These are phyloP conservation scores for Lytechinus variegatus DNA, from an alignment of 35 echinoderm and acorn worm genomes.

Conservation along the genomic window DNA sequence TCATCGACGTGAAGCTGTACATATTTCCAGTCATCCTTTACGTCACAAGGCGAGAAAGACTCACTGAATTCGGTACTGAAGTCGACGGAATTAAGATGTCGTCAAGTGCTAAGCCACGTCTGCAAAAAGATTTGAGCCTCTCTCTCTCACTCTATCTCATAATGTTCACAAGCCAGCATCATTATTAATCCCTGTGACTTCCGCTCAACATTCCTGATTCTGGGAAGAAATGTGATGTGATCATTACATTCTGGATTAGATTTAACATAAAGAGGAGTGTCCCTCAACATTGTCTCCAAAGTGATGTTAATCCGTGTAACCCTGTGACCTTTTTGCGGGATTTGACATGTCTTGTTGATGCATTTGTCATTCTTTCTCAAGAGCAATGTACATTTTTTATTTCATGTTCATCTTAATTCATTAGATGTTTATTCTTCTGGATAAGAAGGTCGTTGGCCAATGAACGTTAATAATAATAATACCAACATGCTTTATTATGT, in stretches of 20 bases:
- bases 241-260: not conserved
- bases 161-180: not conserved
- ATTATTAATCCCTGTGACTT: not conserved
- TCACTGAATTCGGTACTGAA: not conserved
- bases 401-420: too few relatives aligned
- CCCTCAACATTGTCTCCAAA: not conserved
- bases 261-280: not conserved
- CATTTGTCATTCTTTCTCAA: not conserved
- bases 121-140: not conserved
- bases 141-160: not conserved
- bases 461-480: too few relatives aligned
- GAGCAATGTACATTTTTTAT: too few relatives aligned
- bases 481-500: too few relatives aligned
- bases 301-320: not conserved
- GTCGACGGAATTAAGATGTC: not conserved
- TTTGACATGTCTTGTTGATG: not conserved
- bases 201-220: not conserved
- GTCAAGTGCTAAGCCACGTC: not conserved
- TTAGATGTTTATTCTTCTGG: too few relatives aligned
- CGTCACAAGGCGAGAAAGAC: not conserved
- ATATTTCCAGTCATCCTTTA: not conserved
- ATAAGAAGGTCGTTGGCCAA: too few relatives aligned
- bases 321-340: not conserved
- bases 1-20: not conserved
- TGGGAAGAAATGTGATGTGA: not conserved